Evolutionary conservation across 2,113 vertebrate genomes (phyloP), one percentile per base, ranked within the genome.

Genomic region (Plestiodon gilberti): DNA sequence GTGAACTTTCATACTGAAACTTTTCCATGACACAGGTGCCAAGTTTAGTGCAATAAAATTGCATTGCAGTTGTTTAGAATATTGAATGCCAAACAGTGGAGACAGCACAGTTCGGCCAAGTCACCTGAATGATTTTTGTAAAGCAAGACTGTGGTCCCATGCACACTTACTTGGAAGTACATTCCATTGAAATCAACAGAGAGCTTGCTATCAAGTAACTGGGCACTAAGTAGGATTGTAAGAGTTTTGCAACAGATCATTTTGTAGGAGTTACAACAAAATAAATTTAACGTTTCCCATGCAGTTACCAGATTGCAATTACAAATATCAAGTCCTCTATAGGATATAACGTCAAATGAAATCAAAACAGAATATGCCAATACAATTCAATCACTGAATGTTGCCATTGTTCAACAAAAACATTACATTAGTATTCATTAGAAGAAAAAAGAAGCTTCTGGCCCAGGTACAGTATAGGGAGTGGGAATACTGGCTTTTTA

Each of bases 1-100:
- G 82, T 91, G 95, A 93, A 93, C 93, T 96, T 96, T 95, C 92
- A 93, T 93, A 95, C 91, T 87, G 94, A 93, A 96, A 95, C 91
- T 92, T 91, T 94, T 92, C 81, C 91, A 85, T 90, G 88, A 91
- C 91, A 91, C 88, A 25, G 85, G 77, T 87, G 95, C 95, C 96
- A 96, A 93, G 89, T 81, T 81, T 90, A 85, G 82, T 91, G 86
- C 81, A 95, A 96, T 89, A 95, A 93, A 69, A 70, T 62, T 57
- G 94, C 93, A 92, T 92, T 93, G 95, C 93, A 23, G 43, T 93
- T 94, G 92, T 94, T 25, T 93, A 94, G 92, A 96, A 95, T 4
- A 76, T 52, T 91, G 87, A 87, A 95, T 89, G 43, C 88, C 89
- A 95, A 88, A 86, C 6, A 20, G 76, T 86, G 74, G 83, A 81